Conservation (phyloP, 2,113 vertebrate species). For the Uropsilus gracilis region DNA sequence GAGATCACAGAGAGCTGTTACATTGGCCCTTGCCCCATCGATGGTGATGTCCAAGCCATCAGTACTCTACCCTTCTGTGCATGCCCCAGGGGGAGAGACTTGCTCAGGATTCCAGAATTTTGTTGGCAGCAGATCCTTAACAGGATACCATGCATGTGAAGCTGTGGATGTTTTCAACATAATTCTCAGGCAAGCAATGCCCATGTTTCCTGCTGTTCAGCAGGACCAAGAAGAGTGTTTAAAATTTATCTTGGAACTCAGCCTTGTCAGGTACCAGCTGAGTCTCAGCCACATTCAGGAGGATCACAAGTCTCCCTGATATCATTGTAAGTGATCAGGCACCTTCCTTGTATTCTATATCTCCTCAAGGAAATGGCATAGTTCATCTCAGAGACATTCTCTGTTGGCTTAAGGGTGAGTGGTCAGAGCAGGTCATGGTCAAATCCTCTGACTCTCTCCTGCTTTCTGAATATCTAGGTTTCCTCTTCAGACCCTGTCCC, state of each 20-base stretch:
- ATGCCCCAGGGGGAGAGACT: fast-evolving
- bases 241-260: fast-evolving
- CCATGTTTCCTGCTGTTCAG: fast-evolving
- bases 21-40: fast-evolving
- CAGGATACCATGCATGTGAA: background rate
- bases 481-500: background rate
- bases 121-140: background rate
- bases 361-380: background rate
- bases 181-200: fast-evolving
- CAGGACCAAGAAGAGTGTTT: background rate
- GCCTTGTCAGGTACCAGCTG: background rate
- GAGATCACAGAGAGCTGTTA: background rate
- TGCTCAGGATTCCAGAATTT: background rate
- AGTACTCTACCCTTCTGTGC: fast-evolving
- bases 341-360: background rate
- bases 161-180: background rate
- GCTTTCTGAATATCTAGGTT: background rate
- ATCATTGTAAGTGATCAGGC: background rate
- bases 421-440: background rate
- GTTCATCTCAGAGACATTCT: background rate
- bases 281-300: fast-evolving
- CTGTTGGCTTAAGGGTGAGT: background rate
- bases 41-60: background rate
- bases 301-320: background rate
- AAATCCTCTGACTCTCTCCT: background rate